These are phyloP conservation scores for Drosophila mayri DNA, from an alignment of 1,140 invertebrate species.

Conservation along the genomic window DNA sequence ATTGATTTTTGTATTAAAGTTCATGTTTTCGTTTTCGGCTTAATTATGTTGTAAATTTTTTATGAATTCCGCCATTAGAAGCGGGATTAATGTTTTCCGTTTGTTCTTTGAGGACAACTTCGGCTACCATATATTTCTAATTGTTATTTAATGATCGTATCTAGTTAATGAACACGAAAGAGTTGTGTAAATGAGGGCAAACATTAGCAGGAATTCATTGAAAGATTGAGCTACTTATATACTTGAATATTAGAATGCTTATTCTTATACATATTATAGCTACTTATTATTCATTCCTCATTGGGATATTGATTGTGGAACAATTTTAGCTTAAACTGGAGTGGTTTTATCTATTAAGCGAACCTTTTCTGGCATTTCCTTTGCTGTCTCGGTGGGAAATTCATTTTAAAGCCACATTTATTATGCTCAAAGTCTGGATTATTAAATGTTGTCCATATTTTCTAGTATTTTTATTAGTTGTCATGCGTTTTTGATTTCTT, in stretches of 20 bases:
- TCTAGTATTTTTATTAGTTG: neutral
- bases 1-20: slow-evolving; percentile 75
- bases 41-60: slow-evolving; percentile 65
- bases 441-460: neutral
- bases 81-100: slow-evolving; percentile 22
- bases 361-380: too few relatives aligned
- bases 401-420: too few relatives aligned
- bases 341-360: neutral
- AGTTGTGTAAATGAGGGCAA: neutral
- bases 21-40: slow-evolving; percentile 46
- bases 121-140: slow-evolving; percentile 11
- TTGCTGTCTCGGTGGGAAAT: too few relatives aligned
- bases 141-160: slow-evolving; percentile 41
- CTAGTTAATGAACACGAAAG: slow-evolving; percentile 14
- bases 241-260: neutral
- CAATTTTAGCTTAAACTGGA: neutral
- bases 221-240: too few relatives aligned
- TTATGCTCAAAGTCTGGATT: neutral
- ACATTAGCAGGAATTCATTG: neutral
- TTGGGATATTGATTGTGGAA: neutral
- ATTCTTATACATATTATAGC: neutral
- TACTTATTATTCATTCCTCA: neutral
- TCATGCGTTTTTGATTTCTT: neutral
- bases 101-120: neutral
- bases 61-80: slow-evolving; percentile 26